phyloP scores from a whole-genome alignment of 2,888 invertebrate genomes.

The Meganola albula region DNA sequence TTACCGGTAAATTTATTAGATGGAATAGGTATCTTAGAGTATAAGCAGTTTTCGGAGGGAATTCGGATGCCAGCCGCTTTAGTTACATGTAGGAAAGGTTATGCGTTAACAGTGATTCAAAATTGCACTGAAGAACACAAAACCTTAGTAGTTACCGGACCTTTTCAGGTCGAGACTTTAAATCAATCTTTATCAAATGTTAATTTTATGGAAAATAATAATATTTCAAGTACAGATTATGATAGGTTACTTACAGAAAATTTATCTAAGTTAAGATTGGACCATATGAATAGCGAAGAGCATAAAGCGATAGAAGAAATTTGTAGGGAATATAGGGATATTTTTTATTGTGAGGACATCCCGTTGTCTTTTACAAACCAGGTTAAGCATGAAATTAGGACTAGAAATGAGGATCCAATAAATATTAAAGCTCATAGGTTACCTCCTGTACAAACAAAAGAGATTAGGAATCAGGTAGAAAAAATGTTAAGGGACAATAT shows the following conservation, averaged over 20 bases:
- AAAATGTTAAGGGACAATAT: conserved; percentile 1
- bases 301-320: conserved; percentile 14
- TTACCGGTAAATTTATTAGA: not conserved
- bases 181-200: not conserved
- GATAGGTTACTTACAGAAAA: conserved; percentile 7
- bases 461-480: conserved; percentile 1
- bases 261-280: conserved; percentile 11
- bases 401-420: not conserved
- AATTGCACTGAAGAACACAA: not conserved
- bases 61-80: conserved; percentile 4
- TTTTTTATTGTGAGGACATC: conserved; percentile 28
- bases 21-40: not conserved
- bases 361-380: conserved; percentile 22
- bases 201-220: not conserved
- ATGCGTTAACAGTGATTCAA: not conserved
- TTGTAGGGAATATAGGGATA: conserved; percentile 25
- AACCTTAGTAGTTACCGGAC: not conserved
- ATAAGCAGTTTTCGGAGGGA: not conserved
- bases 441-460: not conserved
- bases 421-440: not conserved
- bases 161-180: conserved; percentile 1
- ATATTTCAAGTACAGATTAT: too few relatives aligned
- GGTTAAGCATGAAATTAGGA: conserved; percentile 33
- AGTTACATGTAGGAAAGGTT: conserved; percentile 1
- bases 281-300: conserved; percentile 29